These are phyloP conservation scores for Gallinago jamesoni DNA, from an alignment of 2,113 vertebrate species.

Conservation along the genomic window DNA sequence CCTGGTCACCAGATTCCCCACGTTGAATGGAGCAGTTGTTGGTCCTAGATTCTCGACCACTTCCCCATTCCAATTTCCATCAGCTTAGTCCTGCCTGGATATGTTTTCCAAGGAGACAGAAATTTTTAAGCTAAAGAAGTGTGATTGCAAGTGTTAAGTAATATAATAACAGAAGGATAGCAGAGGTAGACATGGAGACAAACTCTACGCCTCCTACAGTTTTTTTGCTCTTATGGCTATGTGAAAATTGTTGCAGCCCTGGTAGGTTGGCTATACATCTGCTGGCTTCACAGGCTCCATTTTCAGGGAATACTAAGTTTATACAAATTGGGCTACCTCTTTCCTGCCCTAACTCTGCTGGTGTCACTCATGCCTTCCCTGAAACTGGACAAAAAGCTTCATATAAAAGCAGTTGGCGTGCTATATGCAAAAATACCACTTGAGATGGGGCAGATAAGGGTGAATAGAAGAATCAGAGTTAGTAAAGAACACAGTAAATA, in stretches of 20 bases:
- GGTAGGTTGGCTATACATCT: neutral
- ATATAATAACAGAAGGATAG: neutral
- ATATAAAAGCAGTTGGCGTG: neutral
- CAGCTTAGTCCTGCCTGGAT: neutral
- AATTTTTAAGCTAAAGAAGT: neutral
- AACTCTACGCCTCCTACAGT: neutral
- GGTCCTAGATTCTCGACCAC: neutral
- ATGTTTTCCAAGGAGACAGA: neutral
- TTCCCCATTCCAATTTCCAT: neutral
- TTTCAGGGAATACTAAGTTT: neutral
- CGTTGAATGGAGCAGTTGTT: neutral
- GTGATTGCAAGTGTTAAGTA: neutral
- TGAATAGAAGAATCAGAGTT: neutral
- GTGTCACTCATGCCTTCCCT: neutral
- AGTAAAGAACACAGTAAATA: neutral
- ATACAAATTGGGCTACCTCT: neutral
- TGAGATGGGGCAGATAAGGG: neutral
- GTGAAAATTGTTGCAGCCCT: neutral
- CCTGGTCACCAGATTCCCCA: neutral
- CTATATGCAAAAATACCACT: neutral
- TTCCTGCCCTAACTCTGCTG: neutral
- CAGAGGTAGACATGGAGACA: neutral
- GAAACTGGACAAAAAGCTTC: neutral
- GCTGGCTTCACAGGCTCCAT: neutral
- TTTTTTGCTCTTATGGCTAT: neutral